Conservation (phyloP, 2,113 vertebrate species). For the Channa maculata region DNA sequence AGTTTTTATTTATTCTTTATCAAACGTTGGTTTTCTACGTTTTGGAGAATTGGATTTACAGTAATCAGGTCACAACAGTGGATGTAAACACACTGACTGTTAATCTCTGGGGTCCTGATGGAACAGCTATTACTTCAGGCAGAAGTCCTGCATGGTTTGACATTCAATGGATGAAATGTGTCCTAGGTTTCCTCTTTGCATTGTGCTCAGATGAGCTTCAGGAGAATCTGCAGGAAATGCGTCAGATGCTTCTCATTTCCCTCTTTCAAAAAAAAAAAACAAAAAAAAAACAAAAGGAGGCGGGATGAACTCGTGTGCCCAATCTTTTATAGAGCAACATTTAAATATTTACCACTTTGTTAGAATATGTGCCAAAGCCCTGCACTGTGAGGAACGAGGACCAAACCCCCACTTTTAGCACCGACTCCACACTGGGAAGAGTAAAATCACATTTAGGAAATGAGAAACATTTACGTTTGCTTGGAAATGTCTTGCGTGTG, state of each 20-base stretch:
- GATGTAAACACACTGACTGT: not conserved
- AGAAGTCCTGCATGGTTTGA: not conserved
- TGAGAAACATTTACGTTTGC: slow-evolving; percentile 38
- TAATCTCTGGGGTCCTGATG: not conserved
- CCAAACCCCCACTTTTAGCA: not conserved
- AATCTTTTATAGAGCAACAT: slow-evolving; percentile 7
- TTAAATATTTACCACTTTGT: slow-evolving; percentile 44
- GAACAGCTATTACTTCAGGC: not conserved
- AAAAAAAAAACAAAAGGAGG: not conserved
- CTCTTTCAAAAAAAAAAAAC: slow-evolving; percentile 2
- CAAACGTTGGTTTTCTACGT: no score
- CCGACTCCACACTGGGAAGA: slow-evolving; percentile 22
- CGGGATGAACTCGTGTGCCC: slow-evolving; percentile 3
- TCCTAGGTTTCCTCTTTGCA: not conserved
- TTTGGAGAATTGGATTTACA: no score
- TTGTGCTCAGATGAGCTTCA: not conserved
- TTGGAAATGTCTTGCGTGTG: slow-evolving; percentile 35
- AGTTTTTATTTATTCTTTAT: no score
- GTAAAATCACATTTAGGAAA: slow-evolving; percentile 54
- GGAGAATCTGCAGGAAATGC: not conserved
- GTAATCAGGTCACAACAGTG: no score
- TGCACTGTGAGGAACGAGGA: not conserved
- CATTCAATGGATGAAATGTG: slow-evolving; percentile 17
- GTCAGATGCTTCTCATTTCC: not conserved
- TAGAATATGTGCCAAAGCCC: not conserved